Base-by-base conservation (phyloP, 2,888 invertebrate genomes). In the Ophioninae sp. region DNA sequence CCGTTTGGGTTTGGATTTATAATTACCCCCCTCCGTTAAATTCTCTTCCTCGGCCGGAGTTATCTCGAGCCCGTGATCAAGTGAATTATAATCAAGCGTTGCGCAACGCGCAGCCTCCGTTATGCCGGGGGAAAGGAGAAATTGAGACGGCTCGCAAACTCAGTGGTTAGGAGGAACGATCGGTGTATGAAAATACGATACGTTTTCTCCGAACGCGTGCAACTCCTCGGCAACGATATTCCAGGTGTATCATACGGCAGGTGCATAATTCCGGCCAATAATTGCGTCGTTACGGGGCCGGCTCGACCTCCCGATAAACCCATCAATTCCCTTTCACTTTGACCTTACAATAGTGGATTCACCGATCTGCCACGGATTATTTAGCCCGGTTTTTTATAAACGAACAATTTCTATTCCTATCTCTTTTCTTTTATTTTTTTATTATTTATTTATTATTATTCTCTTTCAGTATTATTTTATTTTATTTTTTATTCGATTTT, bases 291-390 rank as follows among this genome's bases (percentile, higher is more conserved):
- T 81, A 77, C 72, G 6, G 69, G 62, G 67, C 59, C 37, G 64
- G 21, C 21, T 23, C 57, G 44, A 76, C 37, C 39, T 67, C 72
- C 44, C 76, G 72, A 77, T 59, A 65, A 61, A 77, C 69, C 65
- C 72, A 81, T 81, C 76, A 81, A 81, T 81, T 76, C 67, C 81
- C 81, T 72, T 81, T 81, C 81, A 77, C 81, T 81, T 77, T 77
- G 76, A 81, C 81, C 81, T 67, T 61, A 81, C 59, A 59, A 72
- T 72, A 21, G 50, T 77, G 76, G 30, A 62, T 3, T 50, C 39
- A 10, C 44, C 30, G 3, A 37, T 39, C 44, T 50, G 13, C 56
- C 41, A 62, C 44, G 10, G 23, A 6, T 37, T 39, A 75, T 80
- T n/a, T 3, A 64, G 39, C 5, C 10, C 56, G 62, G 59, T 21